Percentiles rank a stretch among this genome's conserved stretches.
These are phyloP conservation scores for Pseudopipra pipra DNA, from an alignment of 2,113 vertebrate species.

Conservation along the genomic window DNA sequence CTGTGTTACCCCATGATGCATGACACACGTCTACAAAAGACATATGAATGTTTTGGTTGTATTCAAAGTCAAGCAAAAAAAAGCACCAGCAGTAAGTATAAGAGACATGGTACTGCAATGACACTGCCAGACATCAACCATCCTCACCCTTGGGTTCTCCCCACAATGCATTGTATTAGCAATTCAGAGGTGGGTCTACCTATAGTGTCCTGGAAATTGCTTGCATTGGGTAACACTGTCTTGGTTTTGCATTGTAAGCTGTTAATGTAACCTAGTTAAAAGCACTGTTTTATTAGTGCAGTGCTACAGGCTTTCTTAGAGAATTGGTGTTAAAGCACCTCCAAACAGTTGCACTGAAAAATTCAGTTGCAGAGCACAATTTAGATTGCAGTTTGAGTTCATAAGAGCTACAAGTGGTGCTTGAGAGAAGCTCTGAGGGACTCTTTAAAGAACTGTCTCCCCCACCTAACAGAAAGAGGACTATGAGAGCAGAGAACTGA, in stretches of 20 bases:
- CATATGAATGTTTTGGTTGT: neutral
- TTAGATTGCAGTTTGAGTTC: neutral
- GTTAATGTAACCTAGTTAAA: neutral
- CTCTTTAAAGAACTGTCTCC: neutral
- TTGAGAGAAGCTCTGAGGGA: neutral
- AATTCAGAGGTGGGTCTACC: neutral
- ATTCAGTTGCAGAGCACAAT: neutral
- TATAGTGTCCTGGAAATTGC: neutral
- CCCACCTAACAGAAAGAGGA: neutral
- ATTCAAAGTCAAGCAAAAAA: neutral
- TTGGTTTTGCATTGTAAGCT: neutral
- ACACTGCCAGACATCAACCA: neutral
- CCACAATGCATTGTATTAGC: accelerated
- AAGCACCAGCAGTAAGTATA: neutral
- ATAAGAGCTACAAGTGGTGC: neutral
- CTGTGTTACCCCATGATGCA: neutral
- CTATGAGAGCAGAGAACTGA: neutral
- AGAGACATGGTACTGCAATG: neutral
- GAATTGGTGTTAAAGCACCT: neutral
- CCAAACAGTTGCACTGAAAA: neutral
- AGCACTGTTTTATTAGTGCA: neutral
- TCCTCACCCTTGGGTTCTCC: neutral
- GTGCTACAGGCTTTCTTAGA: neutral
- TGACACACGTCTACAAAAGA: accelerated
- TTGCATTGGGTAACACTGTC: neutral